Percentiles rank a stretch among this genome's conserved stretches.
phyloP scores from a whole-genome alignment of 2,113 vertebrate genomes.

The Nesoenas mayeri region DNA sequence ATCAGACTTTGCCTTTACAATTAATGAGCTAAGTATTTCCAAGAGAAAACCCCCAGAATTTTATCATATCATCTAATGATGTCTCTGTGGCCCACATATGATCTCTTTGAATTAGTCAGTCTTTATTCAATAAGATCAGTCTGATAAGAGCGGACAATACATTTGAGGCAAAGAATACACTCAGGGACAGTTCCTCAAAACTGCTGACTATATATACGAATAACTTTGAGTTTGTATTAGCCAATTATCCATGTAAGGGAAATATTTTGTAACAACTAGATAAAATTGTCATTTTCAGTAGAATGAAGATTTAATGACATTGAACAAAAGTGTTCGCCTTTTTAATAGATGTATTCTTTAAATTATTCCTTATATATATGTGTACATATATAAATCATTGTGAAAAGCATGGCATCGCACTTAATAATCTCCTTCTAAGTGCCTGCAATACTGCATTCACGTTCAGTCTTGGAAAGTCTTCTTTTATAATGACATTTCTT shows the following conservation, averaged over 20 bases:
- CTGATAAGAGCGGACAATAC: background rate
- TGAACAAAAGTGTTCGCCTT: background rate
- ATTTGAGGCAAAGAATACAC: background rate
- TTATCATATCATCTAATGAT: background rate
- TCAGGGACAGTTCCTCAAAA: constrained; percentile 5
- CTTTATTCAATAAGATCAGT: background rate
- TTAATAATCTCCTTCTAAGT: background rate
- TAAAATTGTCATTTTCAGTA: background rate
- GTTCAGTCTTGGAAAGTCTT: background rate
- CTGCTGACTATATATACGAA: constrained; percentile 39
- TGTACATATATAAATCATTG: background rate
- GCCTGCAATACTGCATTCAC: background rate
- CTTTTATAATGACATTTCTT: background rate
- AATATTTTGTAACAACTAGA: constrained; percentile 32
- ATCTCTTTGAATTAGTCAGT: constrained; percentile 1
- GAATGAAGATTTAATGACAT: constrained; percentile 26
- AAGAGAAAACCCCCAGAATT: background rate
- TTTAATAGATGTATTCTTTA: background rate
- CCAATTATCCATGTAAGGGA: constrained; percentile 41
- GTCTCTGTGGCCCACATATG: background rate
- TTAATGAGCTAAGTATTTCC: constrained; percentile 47
- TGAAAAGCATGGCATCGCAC: background rate
- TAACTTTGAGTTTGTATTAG: constrained; percentile 23
- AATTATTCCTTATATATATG: background rate
- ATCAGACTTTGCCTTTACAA: constrained; percentile 5